Conservation (phyloP, 2,797 vertebrate species). For the Uromys caudimaculatus region DNA sequence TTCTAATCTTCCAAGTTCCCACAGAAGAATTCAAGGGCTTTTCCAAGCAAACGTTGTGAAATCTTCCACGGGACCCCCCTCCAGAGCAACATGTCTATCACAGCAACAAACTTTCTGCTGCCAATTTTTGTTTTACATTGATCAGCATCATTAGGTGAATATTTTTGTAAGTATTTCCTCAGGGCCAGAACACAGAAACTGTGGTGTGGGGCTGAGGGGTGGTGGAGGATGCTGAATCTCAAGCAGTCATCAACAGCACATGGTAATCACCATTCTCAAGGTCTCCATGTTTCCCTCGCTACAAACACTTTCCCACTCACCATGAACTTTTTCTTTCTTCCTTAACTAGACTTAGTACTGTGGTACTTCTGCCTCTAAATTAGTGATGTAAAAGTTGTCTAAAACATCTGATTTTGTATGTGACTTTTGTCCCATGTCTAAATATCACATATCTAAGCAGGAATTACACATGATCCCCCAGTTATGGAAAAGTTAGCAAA, state of each 20-base stretch:
- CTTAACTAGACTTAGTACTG: neutral
- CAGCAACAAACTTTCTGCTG: neutral
- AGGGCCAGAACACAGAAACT: neutral
- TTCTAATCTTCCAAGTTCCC: neutral
- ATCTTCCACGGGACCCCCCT: neutral
- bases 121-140: neutral
- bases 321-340: neutral
- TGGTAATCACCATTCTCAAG: neutral
- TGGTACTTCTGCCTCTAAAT: neutral
- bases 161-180: neutral
- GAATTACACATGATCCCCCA: neutral
- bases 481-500: neutral
- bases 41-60: neutral
- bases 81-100: neutral
- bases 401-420: neutral
- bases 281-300: neutral
- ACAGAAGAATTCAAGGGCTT: neutral
- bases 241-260: neutral
- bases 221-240: neutral
- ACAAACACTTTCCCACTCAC: neutral
- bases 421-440: neutral
- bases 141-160: neutral
- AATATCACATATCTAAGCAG: neutral
- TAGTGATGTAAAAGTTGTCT: neutral
- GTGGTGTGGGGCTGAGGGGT: neutral